Evolutionary conservation across 2,888 invertebrate genomes (phyloP), one percentile per base, ranked within the genome.

Genomic region (Plebejus argus): DNA sequence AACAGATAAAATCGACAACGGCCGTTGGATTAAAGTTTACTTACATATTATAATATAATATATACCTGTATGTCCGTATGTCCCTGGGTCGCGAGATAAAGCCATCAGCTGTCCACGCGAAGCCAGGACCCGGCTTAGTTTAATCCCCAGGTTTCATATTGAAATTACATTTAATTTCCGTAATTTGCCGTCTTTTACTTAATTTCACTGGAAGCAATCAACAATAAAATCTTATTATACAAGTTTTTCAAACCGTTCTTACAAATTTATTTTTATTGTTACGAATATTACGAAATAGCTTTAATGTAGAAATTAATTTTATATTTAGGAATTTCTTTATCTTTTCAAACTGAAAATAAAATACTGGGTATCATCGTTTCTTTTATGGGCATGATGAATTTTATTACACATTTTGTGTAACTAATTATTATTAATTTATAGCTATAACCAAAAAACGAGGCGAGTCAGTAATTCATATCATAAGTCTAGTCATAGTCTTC

Each of bases 161-260:
- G 72, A 72, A 72, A 45, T 72, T 72, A 72, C 20, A 72, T 72
- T 72, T 72, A n/a, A n/a, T n/a, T n/a, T n/a, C n/a, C 45, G 45
- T 72, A 72, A 72, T 45, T 72, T 23, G 20, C 10, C 61, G 61
- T 12, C 66, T 66, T 33, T 66, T 15, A 23, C 20, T 53, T 53
- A 15, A 53, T 53, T 53, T 53, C 18, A 18, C 18, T 53, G 53
- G 53, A 53, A 53, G 53, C 53, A 53, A 53, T 18, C 53, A 53
- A 53, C 53, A 53, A 53, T 53, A 18, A 53, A 53, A 53, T 18
- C 53, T 53, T 18, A 53, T 53, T 18, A 18, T 18, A 53, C 18
- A 53, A 53, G 18, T 53, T 53, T 53, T 53, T 18, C 15, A 53
- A 18, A 18, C 15, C 15, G 53, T 18, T 53, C 18, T 53, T 45